Conservation (phyloP, 2,797 vertebrate species). For the Pogoniulus pusillus region DNA sequence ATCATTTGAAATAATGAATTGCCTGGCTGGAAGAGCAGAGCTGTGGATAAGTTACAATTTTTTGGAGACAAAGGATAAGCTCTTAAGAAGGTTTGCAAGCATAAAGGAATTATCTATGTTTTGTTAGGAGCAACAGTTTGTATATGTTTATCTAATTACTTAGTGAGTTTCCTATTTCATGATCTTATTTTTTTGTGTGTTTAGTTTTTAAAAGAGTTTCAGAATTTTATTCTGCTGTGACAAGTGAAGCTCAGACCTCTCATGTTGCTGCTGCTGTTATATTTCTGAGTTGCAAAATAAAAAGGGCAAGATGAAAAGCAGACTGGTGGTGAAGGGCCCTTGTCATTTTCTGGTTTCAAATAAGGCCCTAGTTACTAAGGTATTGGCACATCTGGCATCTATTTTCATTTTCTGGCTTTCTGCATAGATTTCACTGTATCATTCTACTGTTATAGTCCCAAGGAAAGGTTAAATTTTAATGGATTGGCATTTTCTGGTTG, state of each 20-base stretch:
- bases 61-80: not conserved
- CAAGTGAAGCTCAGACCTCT: not conserved
- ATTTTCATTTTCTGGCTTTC: not conserved
- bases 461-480: not conserved
- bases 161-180: not conserved
- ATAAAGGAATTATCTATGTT: not conserved
- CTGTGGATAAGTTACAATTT: not conserved
- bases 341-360: not conserved
- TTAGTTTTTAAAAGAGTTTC: not conserved
- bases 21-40: not conserved
- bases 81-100: not conserved
- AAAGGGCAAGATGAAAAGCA: not conserved
- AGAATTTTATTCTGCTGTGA: not conserved
- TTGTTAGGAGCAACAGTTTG: not conserved
- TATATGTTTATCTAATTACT: not conserved
- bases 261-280: not conserved
- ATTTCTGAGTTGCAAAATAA: not conserved
- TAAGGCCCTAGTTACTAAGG: not conserved
- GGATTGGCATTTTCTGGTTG: not conserved
- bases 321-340: not conserved
- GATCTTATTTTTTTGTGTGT: not conserved
- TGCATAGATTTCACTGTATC: not conserved
- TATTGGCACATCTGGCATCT: not conserved
- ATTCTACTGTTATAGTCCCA: not conserved
- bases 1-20: not conserved